Conservation (phyloP, 2,888 invertebrate species). For the Cecidostiba fungosa region DNA sequence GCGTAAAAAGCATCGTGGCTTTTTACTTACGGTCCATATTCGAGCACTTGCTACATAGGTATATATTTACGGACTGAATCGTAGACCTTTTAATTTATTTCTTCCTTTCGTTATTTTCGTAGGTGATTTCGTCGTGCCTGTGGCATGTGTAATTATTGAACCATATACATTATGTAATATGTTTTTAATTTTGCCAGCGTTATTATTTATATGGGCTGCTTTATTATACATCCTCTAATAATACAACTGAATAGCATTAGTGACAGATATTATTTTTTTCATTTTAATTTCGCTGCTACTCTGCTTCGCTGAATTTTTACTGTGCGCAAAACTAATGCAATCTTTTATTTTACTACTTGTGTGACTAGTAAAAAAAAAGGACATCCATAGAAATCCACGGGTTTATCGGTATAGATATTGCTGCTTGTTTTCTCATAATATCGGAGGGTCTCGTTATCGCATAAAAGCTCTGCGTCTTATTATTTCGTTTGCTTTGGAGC, state of each 20-base stretch:
- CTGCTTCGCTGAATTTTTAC: constrained; percentile 10
- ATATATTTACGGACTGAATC: constrained; percentile 24
- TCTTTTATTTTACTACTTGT: neutral
- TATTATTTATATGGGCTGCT: constrained; percentile 20
- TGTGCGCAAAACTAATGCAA: constrained; percentile 23
- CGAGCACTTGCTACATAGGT: constrained; percentile 5
- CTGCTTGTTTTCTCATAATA: neutral
- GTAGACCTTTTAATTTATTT: constrained; percentile 24
- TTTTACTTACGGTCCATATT: neutral
- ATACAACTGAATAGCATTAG: neutral
- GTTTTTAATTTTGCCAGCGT: constrained; percentile 31
- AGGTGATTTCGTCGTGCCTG: constrained; percentile 68
- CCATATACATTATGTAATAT: neutral
- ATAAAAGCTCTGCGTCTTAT: neutral
- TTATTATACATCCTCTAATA: neutral
- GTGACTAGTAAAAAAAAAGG: neutral
- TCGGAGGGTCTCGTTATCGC: neutral
- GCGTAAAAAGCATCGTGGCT: neutral
- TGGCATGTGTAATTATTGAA: constrained; percentile 71
- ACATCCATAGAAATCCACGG: neutral
- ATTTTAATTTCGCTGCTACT: constrained; percentile 1
- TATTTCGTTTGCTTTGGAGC: neutral
- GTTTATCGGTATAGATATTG: neutral
- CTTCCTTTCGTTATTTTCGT: constrained; percentile 57
- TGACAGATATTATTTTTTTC: constrained; percentile 22